phyloP scores from a whole-genome alignment of 1,140 invertebrate genomes.

The Steinernema khuongi region DNA sequence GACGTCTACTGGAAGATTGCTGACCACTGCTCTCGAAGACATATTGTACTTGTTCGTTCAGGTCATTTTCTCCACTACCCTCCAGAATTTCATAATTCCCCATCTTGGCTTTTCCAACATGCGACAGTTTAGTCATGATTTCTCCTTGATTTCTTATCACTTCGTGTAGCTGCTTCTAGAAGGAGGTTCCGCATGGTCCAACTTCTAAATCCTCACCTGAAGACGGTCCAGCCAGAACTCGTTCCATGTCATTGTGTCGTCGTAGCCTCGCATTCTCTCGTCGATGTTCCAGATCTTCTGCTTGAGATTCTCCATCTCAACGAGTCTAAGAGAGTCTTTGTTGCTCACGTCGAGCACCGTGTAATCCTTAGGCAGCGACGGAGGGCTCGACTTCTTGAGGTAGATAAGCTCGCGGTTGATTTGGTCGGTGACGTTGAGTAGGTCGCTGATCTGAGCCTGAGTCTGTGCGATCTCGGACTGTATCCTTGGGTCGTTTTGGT shows the following conservation, averaged over 20 bases:
- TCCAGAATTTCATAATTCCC: neutral
- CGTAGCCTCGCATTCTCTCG: neutral
- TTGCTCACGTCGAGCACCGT: neutral
- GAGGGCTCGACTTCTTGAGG: neutral
- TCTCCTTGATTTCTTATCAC: neutral
- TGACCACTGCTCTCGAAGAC: neutral
- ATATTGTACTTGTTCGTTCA: neutral
- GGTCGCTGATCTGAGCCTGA: neutral
- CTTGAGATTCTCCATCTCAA: neutral
- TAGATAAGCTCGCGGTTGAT: neutral
- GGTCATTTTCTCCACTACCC: neutral
- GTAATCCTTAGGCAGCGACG: neutral
- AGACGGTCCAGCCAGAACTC: slow-evolving; percentile 1
- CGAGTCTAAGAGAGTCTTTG: neutral
- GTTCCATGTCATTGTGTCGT: neutral
- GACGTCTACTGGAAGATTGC: neutral
- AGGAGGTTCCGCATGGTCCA: neutral
- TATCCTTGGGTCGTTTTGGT: slow-evolving; percentile 1
- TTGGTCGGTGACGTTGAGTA: neutral
- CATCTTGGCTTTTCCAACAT: neutral
- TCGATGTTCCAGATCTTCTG: neutral
- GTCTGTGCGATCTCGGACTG: neutral
- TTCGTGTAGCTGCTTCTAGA: slow-evolving; percentile 2
- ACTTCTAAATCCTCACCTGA: neutral
- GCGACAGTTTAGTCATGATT: neutral